Conservation (phyloP, 2,113 vertebrate genomes). For the Pan paniscus region DNA sequence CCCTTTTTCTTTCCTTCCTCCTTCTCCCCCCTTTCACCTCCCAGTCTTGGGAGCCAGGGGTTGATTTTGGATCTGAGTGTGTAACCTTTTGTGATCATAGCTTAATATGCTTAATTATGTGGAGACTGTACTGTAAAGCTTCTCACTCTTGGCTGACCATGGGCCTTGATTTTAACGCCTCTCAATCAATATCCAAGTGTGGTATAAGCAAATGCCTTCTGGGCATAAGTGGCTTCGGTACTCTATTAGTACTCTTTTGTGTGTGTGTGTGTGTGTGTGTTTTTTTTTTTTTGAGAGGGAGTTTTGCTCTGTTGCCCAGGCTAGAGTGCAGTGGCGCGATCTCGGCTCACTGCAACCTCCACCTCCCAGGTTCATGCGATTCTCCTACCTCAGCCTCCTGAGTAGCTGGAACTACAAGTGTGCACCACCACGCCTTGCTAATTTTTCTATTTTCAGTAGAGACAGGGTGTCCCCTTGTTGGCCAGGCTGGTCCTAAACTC, state of each 20-base stretch:
- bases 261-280: no score
- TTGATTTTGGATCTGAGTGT: not conserved
- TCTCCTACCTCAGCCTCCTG: no score
- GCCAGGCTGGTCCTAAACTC: no score
- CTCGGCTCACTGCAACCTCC: no score
- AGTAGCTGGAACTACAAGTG: no score
- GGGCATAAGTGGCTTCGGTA: not conserved
- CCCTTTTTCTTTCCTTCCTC: not conserved
- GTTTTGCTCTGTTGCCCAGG: no score
- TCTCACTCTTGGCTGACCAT: not conserved
- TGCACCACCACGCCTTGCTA: no score
- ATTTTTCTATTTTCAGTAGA: no score
- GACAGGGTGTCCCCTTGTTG: no score
- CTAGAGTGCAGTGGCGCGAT: no score
- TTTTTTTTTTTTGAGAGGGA: no score
- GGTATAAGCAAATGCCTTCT: not conserved
- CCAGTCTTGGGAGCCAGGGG: not conserved
- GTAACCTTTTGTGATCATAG: not conserved
- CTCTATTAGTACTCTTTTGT: not conserved
- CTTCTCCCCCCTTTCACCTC: not conserved
- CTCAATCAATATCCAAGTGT: conserved; percentile 7
- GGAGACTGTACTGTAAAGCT: not conserved
- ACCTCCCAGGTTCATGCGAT: no score
- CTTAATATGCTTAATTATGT: not conserved
- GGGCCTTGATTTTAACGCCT: not conserved